Evolutionary conservation across 2,888 invertebrate genomes (phyloP), one percentile per base, ranked within the genome.

Genomic region (Achlya flavicornis): DNA sequence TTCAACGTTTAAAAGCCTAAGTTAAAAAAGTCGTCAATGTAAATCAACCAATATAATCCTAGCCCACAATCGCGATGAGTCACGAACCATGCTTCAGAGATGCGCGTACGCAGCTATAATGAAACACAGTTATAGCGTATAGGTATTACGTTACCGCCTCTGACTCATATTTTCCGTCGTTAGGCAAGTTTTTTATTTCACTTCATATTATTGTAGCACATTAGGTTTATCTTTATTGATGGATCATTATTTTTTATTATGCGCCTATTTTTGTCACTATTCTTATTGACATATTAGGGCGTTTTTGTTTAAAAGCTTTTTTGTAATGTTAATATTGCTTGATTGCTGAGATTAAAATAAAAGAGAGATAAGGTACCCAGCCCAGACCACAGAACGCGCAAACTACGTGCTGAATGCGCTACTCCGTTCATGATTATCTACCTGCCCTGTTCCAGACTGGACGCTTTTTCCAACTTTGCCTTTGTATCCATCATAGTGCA

Each of bases 101-200:
- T 63, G 65, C 65, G 65, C 61, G 58, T 19, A 63, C 63, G 65
- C 64, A 62, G 26, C 58, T 26, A 19, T 60, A 60, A 53, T 60
- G 19, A 60, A 43, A 60, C 43, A 53, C 19, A 6, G 33, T n/a
- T 58, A 38, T 33, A 16, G 33, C 19, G 33, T 46, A 26, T 46
- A 43, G 57, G 57, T 57, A 35, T 53, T 62, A 35, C 35, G 57
- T 57, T 61, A 48, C 61, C 48, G 41, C 35, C 33, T 48, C 33
- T 62, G 53, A 53, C 57, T 62, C 53, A 62, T 41, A 14, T 57
- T 48, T 48, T 57, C 46, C 38, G 57, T 57, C 19, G 53, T 41
- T 61, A 61, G 41, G 57, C 57, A 26, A 38, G 48, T n/a, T 46
- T 48, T 61, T 61, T 33, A 1, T 48, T 19, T 46, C 3, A 38